Evolutionary conservation across 1,140 invertebrate genomes (phyloP).

Genomic region (Neodiprion virginianus): DNA sequence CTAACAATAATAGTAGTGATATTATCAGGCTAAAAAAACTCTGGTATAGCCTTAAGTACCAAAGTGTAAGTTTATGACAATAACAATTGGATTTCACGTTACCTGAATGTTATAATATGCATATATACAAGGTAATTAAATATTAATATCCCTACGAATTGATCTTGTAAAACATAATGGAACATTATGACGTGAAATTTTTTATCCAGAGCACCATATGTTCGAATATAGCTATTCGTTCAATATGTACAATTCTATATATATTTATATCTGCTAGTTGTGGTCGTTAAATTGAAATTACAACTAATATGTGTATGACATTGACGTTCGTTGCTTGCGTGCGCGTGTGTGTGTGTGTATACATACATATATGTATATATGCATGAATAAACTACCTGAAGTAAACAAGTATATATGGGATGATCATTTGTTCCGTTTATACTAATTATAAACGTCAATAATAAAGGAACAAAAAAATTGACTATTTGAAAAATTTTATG

Average conservation of each 20-base stretch:
- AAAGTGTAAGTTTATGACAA: background rate
- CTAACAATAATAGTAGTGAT: slow-evolving; percentile 30
- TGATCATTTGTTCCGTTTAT: background rate
- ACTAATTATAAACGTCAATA: slow-evolving; percentile 44
- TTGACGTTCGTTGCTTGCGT: background rate
- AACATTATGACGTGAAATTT: slow-evolving; percentile 47
- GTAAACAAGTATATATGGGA: too few relatives aligned
- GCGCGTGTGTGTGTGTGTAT: too few relatives aligned
- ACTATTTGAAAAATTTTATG: slow-evolving; percentile 61
- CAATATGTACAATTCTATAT: slow-evolving; percentile 40
- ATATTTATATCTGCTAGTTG: background rate
- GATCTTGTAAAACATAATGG: slow-evolving; percentile 30
- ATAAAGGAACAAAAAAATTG: slow-evolving; percentile 57
- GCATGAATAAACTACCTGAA: too few relatives aligned
- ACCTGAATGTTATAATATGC: slow-evolving; percentile 37
- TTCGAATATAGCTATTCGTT: slow-evolving; percentile 30
- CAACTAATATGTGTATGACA: background rate
- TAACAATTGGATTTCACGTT: slow-evolving; percentile 27
- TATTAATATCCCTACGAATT: slow-evolving; percentile 34
- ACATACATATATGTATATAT: too few relatives aligned
- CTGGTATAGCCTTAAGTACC: slow-evolving; percentile 2
- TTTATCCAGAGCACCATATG: slow-evolving; percentile 48
- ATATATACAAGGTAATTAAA: slow-evolving; percentile 28
- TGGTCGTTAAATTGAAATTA: background rate
- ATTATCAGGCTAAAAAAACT: slow-evolving; percentile 40